Conservation (phyloP, 1,140 invertebrate genomes). For the Pseudobourletiella spinata region DNA sequence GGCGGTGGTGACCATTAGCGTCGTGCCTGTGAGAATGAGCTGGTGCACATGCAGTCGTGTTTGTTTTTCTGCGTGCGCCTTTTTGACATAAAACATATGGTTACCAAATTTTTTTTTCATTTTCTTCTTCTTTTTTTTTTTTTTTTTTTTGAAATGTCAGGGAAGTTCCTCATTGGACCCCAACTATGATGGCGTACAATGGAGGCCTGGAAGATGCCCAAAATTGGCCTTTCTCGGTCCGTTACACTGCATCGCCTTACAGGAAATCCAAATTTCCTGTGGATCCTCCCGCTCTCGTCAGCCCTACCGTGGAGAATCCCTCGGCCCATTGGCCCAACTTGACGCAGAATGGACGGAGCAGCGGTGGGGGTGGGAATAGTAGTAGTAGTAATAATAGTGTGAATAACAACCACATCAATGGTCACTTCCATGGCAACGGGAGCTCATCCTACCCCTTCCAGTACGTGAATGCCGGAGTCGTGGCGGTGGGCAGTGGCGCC, state of each 20-base stretch:
- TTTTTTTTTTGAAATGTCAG: background rate
- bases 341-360: background rate
- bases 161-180: background rate
- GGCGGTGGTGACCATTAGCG: background rate
- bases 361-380: background rate
- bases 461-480: background rate
- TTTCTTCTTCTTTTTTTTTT: background rate
- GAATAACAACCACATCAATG: background rate
- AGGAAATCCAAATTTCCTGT: constrained; percentile 32
- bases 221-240: constrained; percentile 35
- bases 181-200: constrained; percentile 26
- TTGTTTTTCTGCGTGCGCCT: too few relatives aligned
- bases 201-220: constrained; percentile 27
- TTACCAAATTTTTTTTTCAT: background rate
- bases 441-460: background rate
- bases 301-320: background rate
- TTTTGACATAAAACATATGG: background rate
- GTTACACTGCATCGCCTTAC: constrained; percentile 35
- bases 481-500: background rate
- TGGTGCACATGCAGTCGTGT: too few relatives aligned
- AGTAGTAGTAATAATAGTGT: background rate
- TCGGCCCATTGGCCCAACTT: background rate
- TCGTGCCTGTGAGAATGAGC: background rate
- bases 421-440: background rate
- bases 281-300: background rate